Base-by-base conservation (phyloP, 2,113 vertebrate species). In the Etheostoma spectabile region DNA sequence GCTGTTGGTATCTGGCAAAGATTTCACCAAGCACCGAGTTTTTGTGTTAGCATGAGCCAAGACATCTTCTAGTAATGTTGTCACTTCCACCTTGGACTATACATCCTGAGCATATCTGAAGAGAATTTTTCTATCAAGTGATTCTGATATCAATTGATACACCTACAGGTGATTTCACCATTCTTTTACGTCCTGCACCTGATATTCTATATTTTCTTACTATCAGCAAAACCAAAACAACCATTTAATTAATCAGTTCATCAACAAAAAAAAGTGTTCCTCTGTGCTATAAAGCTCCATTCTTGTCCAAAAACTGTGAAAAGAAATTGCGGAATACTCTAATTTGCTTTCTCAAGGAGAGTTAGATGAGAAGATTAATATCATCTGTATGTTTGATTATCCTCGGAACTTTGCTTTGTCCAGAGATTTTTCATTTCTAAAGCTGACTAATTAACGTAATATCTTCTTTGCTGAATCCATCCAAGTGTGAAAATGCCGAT, bases 21-120 rank as follows among this genome's bases (percentile, higher is more conserved):
- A 30, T 30, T 30, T 30, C 30, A 30, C 30, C 30, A 30, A 30
- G 30, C 30, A 30, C 74, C 71, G 83, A 83, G 70, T 78, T 79
- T 30, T 80, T 67, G 74, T 86, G 51, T 79, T 74, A 81, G 87
- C 63, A 33, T 5, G 56, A 83, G 72, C 82, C 78, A 87, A 73
- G 69, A 78, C 38, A 55, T 90, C 71, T 84, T 57, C 66, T 19
- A 56, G 76, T 63, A 49, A 66, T 74, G 38, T 76, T 67, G 78
- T 62, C 76, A 85, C 53, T 69, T 79, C 38, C 19, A 52, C 24
- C 3, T 5, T 27, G 8, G n/a, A 52, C 57, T 8, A 57, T 45
- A 42, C 75, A 72, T 46, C 48, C 10, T 38, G 24, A 60, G 45
- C 35, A 45, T 61, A 60, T 52, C n/a, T 19, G 19, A 63, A 18